These are phyloP conservation scores for Semaprochilodus insignis DNA, from an alignment of 2,797 vertebrate species.

Conservation along the genomic window DNA sequence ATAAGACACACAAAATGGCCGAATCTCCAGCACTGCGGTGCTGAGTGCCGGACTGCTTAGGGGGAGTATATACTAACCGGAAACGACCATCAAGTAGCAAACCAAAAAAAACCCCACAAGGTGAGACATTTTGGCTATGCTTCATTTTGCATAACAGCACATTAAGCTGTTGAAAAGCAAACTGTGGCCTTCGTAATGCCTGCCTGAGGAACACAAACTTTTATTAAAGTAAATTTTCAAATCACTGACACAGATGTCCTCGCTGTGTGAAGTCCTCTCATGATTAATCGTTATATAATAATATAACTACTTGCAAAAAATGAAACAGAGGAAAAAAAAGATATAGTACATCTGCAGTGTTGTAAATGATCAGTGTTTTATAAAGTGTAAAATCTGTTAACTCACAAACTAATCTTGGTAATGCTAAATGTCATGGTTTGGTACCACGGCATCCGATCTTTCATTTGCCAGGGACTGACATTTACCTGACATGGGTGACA, in stretches of 20 bases:
- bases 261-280: neutral
- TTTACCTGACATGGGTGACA: neutral
- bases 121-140: no score
- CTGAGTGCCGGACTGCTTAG: constrained; percentile 26
- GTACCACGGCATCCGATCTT: neutral
- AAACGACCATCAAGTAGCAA: constrained; percentile 3
- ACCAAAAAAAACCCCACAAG: neutral
- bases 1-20: constrained; percentile 66
- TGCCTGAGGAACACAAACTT: no score
- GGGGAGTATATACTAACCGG: neutral
- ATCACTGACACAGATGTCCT: neutral
- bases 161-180: neutral
- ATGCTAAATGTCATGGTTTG: neutral
- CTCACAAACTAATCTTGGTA: no score
- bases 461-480: neutral
- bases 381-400: no score
- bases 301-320: neutral
- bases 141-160: neutral
- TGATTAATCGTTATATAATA: neutral
- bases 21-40: constrained; percentile 53
- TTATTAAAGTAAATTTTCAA: neutral
- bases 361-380: no score
- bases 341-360: no score
- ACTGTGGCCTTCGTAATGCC: neutral
- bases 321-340: no score